phyloP scores from a whole-genome alignment of 2,888 invertebrate species.

The Brenthis daphne region DNA sequence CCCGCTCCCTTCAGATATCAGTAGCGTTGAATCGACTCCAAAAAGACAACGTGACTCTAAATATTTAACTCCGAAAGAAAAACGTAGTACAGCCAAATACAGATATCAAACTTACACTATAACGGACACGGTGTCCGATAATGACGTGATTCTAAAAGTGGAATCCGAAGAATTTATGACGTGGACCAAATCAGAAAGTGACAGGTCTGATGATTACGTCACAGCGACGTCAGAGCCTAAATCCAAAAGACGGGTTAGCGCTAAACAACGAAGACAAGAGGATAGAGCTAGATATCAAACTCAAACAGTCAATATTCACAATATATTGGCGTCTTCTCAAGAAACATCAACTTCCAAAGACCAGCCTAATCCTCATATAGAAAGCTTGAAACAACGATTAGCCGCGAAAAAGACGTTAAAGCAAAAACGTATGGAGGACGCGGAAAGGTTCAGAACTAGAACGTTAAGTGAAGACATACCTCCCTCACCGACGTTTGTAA shows the following conservation, averaged over 20 bases:
- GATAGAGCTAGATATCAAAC: constrained; percentile 88
- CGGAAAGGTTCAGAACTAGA: constrained; percentile 88
- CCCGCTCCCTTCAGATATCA: constrained; percentile 86
- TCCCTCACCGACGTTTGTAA: constrained; percentile 77
- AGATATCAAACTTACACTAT: constrained; percentile 93
- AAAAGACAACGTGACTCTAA: constrained; percentile 80
- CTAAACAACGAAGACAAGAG: constrained; percentile 85
- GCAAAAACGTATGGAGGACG: constrained; percentile 84
- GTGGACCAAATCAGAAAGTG: constrained; percentile 75
- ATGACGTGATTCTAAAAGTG: constrained; percentile 56
- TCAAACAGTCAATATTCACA: constrained; percentile 77
- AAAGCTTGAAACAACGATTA: constrained; percentile 64
- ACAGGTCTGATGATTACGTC: constrained; percentile 66
- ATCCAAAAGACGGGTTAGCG: constrained; percentile 75
- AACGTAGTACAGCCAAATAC: constrained; percentile 88
- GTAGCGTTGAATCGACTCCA: constrained; percentile 89
- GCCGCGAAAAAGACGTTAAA: constrained; percentile 77
- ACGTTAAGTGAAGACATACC: constrained; percentile 83
- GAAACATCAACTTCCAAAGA: constrained; percentile 45
- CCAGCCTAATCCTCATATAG: constrained; percentile 62
- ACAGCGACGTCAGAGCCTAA: constrained; percentile 62
- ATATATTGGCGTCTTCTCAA: constrained; percentile 51
- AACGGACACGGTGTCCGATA: constrained; percentile 74
- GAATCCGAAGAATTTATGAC: constrained; percentile 67
- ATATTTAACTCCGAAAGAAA: constrained; percentile 89